Conservation (phyloP, 2,797 vertebrate genomes). For the Mormyrus proboscirostris region DNA sequence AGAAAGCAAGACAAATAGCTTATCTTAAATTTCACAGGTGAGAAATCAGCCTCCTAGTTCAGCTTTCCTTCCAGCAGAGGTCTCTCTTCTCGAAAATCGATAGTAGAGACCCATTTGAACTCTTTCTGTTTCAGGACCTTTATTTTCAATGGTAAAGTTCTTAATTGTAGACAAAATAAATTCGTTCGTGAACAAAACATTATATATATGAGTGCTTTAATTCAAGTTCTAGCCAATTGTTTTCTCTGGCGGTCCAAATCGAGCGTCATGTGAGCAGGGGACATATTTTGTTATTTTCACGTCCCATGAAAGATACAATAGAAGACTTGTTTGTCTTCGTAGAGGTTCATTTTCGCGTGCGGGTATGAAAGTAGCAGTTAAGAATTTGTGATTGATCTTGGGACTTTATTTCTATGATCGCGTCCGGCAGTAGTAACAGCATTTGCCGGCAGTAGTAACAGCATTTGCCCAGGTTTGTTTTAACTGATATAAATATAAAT, state of each 20-base stretch:
- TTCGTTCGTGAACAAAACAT: not conserved
- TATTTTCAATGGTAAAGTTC: constrained; percentile 40
- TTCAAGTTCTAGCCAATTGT: not conserved
- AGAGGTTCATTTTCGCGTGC: not conserved
- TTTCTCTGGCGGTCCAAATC: not conserved
- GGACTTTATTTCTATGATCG: not conserved
- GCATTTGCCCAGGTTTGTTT: not conserved
- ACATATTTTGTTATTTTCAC: not conserved
- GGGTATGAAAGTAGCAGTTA: not conserved
- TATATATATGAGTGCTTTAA: not conserved
- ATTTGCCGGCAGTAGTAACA: not conserved
- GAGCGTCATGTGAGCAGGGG: not conserved
- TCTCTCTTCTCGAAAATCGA: constrained; percentile 29
- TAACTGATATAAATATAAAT: not conserved
- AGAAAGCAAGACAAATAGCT: not conserved
- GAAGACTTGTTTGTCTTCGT: not conserved
- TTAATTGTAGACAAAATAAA: not conserved
- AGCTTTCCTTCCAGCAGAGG: constrained; percentile 48
- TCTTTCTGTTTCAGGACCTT: constrained; percentile 15
- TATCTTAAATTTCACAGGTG: not conserved
- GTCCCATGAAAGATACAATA: not conserved
- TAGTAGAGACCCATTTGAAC: not conserved
- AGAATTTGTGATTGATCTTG: not conserved
- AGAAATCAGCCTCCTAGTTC: not conserved
- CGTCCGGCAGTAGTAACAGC: not conserved